Conservation (phyloP, 1,140 invertebrate species). For the Ostrea edulis region DNA sequence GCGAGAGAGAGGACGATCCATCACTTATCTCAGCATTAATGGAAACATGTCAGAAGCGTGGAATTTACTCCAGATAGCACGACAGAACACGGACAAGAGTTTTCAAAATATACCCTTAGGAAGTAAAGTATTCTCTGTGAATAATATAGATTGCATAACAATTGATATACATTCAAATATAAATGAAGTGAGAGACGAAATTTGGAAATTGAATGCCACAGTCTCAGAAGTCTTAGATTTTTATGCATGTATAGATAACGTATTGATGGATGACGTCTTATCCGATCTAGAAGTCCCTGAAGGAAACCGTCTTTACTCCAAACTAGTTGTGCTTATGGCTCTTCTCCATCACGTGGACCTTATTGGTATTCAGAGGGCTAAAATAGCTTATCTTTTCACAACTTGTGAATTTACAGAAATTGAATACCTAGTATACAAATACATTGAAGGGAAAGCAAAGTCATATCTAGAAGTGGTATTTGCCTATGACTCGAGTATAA, state of each 20-base stretch:
- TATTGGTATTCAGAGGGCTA: slow-evolving; percentile 27
- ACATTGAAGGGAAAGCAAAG: not conserved
- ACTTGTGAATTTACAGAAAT: not conserved
- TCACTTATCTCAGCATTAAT: not conserved
- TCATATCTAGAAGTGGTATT: not conserved
- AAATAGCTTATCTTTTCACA: not conserved
- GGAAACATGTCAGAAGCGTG: not conserved
- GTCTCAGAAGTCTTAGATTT: slow-evolving; percentile 19
- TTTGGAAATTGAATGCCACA: not conserved
- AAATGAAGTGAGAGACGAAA: not conserved
- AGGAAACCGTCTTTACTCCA: slow-evolving; percentile 2
- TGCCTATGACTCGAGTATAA: not conserved
- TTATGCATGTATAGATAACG: not conserved
- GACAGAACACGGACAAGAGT: not conserved
- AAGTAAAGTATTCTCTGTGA: not conserved
- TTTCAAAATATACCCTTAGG: not conserved
- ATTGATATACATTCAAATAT: not conserved
- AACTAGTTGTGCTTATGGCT: not conserved
- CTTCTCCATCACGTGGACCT: not conserved
- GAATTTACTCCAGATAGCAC: not conserved
- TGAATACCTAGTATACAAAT: not conserved
- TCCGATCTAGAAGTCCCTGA: not conserved
- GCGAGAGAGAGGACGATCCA: slow-evolving; percentile 24
- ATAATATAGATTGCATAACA: not conserved
- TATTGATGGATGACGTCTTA: not conserved